A percentile compares a stretch with the other conserved stretches of the same genome.
phyloP scores from a whole-genome alignment of 2,797 vertebrate species.

The Myoxocephalus aenaeus region DNA sequence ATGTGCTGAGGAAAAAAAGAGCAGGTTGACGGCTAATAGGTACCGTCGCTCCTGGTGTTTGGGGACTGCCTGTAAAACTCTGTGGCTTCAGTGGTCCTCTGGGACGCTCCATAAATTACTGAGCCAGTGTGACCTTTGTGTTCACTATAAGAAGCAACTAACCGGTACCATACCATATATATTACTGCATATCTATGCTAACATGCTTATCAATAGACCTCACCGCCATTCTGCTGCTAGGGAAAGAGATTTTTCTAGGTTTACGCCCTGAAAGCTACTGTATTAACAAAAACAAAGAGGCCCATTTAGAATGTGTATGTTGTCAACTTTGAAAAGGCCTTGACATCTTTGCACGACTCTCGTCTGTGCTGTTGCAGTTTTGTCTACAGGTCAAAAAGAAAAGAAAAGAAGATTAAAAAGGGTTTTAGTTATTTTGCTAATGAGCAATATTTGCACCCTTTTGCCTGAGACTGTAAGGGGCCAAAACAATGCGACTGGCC shows the following conservation, averaged over 20 bases:
- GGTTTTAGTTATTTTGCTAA: constrained; percentile 32
- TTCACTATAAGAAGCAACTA: constrained; percentile 34
- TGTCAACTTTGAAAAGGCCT: neutral
- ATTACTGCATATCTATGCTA: constrained; percentile 18
- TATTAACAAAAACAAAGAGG: neutral
- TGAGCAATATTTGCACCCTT: constrained; percentile 28
- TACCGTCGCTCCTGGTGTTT: constrained; percentile 27
- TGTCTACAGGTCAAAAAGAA: constrained; percentile 5
- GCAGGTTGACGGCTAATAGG: constrained; percentile 43
- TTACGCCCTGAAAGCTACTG: neutral
- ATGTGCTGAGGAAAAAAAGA: constrained; percentile 42
- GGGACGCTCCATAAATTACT: constrained; percentile 44
- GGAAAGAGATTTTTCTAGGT: neutral
- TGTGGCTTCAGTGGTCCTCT: constrained; percentile 27
- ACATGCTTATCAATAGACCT: constrained; percentile 6
- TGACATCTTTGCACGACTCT: neutral
- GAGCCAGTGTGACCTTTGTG: constrained; percentile 59
- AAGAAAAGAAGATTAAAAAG: too few relatives aligned
- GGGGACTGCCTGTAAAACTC: constrained; percentile 44
- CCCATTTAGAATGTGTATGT: neutral
- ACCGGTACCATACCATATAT: constrained; percentile 14
- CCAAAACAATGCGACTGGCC: constrained; percentile 59
- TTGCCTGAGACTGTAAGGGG: constrained; percentile 39
- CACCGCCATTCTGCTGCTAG: neutral
- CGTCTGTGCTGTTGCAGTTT: constrained; percentile 8